Conservation (phyloP, 1,140 invertebrate species). For the Micrasema minimum region DNA sequence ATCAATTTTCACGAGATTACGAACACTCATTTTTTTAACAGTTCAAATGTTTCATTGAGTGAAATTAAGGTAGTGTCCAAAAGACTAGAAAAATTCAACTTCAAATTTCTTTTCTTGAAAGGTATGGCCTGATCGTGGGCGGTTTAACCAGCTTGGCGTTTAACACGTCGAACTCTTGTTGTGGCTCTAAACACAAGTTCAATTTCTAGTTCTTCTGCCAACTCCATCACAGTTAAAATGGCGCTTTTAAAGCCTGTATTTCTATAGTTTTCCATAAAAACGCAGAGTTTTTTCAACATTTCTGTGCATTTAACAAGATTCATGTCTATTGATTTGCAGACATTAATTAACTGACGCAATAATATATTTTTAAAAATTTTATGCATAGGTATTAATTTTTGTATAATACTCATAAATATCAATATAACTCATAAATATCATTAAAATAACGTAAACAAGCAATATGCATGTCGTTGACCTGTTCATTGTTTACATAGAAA, state of each 20-base stretch:
- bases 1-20: background rate
- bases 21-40: background rate
- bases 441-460: too few relatives aligned
- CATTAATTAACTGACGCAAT: too few relatives aligned
- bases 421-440: too few relatives aligned
- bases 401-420: too few relatives aligned
- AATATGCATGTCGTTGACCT: too few relatives aligned
- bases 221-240: too few relatives aligned
- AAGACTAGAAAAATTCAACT: constrained; percentile 50
- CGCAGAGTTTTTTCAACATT: constrained; percentile 47
- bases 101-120: constrained; percentile 48
- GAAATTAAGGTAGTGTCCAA: constrained; percentile 37
- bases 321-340: background rate
- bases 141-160: constrained; percentile 52
- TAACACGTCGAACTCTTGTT: constrained; percentile 51
- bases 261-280: constrained; percentile 49
- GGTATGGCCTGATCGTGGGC: constrained; percentile 45
- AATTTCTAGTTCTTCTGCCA: too few relatives aligned
- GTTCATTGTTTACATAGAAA: too few relatives aligned
- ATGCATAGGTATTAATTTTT: too few relatives aligned
- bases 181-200: too few relatives aligned
- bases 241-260: constrained; percentile 34
- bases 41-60: background rate
- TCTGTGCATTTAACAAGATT: background rate
- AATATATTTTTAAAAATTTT: too few relatives aligned